Evolutionary conservation across 2,113 vertebrate species (phyloP).

Genomic region (Saccopteryx leptura): DNA sequence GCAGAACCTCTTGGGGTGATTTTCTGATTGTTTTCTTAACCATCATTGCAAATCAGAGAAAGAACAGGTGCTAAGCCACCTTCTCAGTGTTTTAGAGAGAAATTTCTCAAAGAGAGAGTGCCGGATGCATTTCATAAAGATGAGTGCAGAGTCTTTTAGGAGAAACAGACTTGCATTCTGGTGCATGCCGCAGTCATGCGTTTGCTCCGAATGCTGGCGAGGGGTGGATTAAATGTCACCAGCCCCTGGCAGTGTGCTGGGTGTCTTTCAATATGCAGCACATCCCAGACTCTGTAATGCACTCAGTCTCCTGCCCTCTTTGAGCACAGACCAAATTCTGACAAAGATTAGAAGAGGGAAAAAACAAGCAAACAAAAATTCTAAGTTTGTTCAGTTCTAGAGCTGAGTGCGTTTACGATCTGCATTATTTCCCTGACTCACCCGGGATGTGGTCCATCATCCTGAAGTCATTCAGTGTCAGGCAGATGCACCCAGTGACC

Average conservation of each 20-base stretch:
- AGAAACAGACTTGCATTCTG: constrained; percentile 30
- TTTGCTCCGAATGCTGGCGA: neutral
- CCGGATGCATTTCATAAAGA: constrained; percentile 43
- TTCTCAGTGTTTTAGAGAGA: constrained; percentile 33
- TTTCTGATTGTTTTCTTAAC: constrained; percentile 67
- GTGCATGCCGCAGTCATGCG: neutral
- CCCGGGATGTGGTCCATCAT: neutral
- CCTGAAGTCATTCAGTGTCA: neutral
- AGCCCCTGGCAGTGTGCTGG: neutral
- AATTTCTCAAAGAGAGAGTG: constrained; percentile 10
- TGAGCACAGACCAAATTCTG: constrained; percentile 31
- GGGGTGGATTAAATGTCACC: constrained; percentile 38
- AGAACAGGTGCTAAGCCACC: constrained; percentile 43
- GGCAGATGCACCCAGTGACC: neutral
- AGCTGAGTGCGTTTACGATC: neutral
- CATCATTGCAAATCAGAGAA: constrained; percentile 12
- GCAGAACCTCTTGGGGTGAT: neutral
- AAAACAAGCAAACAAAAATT: neutral
- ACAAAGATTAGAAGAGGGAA: neutral
- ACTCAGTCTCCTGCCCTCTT: neutral
- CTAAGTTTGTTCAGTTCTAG: neutral
- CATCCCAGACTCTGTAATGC: neutral
- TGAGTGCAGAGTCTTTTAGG: constrained; percentile 43
- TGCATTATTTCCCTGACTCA: constrained; percentile 34
- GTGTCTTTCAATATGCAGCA: constrained; percentile 8